Evolutionary conservation across 2,888 invertebrate genomes (phyloP).

Genomic region (Amorpha juglandis): DNA sequence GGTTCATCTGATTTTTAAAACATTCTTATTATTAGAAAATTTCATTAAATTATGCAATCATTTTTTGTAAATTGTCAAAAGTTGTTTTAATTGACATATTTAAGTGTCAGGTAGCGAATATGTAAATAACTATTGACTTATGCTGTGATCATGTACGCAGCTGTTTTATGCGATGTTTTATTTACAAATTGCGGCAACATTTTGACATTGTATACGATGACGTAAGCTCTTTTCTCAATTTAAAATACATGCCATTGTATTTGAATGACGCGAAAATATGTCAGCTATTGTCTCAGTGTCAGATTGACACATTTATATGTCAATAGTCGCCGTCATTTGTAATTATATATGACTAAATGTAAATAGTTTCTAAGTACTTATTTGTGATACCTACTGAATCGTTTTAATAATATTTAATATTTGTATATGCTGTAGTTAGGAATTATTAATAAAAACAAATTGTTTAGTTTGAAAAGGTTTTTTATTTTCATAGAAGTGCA

Average conservation of each 20-base stretch:
- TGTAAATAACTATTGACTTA: constrained; percentile 1
- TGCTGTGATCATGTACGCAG: constrained; percentile 11
- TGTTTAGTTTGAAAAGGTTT: constrained; percentile 20
- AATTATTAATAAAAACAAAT: constrained; percentile 14
- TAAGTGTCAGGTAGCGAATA: constrained; percentile 10
- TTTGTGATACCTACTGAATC: constrained; percentile 19
- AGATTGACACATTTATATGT: neutral
- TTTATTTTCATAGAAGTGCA: neutral
- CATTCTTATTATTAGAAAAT: too few relatives aligned
- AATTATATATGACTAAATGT: constrained; percentile 4
- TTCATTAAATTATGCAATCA: too few relatives aligned
- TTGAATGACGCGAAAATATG: neutral
- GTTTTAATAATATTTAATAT: constrained; percentile 18
- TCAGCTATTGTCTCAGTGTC: neutral
- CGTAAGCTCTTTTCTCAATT: too few relatives aligned
- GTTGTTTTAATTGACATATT: neutral
- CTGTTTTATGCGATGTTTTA: constrained; percentile 7
- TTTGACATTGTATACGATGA: neutral
- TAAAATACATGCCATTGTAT: too few relatives aligned
- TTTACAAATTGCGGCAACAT: neutral
- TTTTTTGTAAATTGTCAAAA: neutral
- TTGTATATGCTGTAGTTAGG: constrained; percentile 24
- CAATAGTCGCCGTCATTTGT: neutral
- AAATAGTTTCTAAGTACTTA: constrained; percentile 24
- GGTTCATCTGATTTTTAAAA: too few relatives aligned